A percentile compares a stretch with the other conserved stretches of the same genome.
phyloP scores from a whole-genome alignment of 1,140 invertebrate genomes.

The Drosophila sulfurigaster region DNA sequence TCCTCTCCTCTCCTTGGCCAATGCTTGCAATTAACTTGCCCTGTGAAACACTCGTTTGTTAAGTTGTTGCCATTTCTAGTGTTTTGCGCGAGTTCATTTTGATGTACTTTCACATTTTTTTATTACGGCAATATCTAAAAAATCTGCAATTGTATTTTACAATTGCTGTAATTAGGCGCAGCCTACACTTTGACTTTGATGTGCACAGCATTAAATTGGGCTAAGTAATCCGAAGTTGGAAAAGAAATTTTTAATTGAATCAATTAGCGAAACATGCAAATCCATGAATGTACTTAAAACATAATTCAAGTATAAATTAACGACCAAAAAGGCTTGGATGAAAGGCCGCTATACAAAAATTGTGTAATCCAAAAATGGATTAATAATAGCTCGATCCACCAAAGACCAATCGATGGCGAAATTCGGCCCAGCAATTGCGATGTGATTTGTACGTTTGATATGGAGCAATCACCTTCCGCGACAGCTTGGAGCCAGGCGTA shows the following conservation, averaged over 20 bases:
- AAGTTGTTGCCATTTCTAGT: conserved; percentile 56
- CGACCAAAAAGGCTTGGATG: too few relatives aligned
- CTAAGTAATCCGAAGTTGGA: conserved; percentile 23
- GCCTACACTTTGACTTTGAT: conserved; percentile 37
- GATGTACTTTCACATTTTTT: conserved; percentile 28
- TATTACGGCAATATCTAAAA: conserved; percentile 9
- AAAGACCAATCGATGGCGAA: conserved; percentile 62
- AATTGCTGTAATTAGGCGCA: conserved; percentile 50
- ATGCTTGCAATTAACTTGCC: conserved; percentile 52
- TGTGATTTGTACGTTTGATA: conserved; percentile 56
- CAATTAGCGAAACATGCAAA: too few relatives aligned
- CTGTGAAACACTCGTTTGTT: conserved; percentile 36
- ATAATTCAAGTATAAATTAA: too few relatives aligned
- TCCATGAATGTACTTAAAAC: too few relatives aligned
- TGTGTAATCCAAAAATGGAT: not conserved
- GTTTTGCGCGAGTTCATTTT: conserved; percentile 52
- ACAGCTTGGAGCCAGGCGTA: not conserved
- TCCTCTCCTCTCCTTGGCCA: not conserved
- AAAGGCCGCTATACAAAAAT: too few relatives aligned
- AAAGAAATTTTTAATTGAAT: too few relatives aligned
- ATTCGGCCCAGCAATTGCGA: conserved; percentile 62
- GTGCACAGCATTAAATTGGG: conserved; percentile 40
- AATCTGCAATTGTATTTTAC: conserved; percentile 24
- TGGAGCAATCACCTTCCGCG: conserved; percentile 56
- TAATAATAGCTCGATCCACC: conserved; percentile 36